Percentiles rank a stretch among this genome's conserved stretches.
These are phyloP conservation scores for Enteromius viviparus DNA, from an alignment of 2,797 vertebrate species.

Conservation along the genomic window DNA sequence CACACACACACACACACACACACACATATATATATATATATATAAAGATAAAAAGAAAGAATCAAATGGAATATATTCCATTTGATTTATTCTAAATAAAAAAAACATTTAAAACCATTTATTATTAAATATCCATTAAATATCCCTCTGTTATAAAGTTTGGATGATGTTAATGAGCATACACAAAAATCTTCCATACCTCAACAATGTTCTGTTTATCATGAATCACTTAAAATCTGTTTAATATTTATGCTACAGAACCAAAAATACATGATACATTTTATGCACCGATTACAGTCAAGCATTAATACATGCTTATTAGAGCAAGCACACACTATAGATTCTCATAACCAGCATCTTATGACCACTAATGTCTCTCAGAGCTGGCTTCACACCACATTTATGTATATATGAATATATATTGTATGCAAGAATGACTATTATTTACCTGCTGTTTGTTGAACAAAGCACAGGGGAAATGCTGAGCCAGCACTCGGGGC, in stretches of 20 bases:
- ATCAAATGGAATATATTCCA: too few relatives aligned
- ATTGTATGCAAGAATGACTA: constrained; percentile 6
- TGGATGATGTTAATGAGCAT: background rate
- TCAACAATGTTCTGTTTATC: background rate
- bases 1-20: too few relatives aligned
- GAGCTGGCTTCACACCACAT: background rate
- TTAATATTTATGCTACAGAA: background rate
- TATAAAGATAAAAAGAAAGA: too few relatives aligned
- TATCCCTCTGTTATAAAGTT: background rate
- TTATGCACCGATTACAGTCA: background rate
- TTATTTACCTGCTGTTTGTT: constrained; percentile 40
- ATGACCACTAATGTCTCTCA: background rate
- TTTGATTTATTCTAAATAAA: too few relatives aligned
- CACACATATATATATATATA: too few relatives aligned
- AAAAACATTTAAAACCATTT: too few relatives aligned
- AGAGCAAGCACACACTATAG: background rate
- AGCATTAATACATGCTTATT: background rate
- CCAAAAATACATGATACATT: background rate
- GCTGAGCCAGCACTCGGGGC: constrained; percentile 36
- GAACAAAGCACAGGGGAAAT: constrained; percentile 32
- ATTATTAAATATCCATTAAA: too few relatives aligned
- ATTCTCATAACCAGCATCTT: background rate
- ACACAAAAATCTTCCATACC: background rate
- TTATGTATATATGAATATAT: background rate
- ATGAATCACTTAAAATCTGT: background rate